phyloP scores from a whole-genome alignment of 1,140 invertebrate genomes.

The Zaprionus vittiger region DNA sequence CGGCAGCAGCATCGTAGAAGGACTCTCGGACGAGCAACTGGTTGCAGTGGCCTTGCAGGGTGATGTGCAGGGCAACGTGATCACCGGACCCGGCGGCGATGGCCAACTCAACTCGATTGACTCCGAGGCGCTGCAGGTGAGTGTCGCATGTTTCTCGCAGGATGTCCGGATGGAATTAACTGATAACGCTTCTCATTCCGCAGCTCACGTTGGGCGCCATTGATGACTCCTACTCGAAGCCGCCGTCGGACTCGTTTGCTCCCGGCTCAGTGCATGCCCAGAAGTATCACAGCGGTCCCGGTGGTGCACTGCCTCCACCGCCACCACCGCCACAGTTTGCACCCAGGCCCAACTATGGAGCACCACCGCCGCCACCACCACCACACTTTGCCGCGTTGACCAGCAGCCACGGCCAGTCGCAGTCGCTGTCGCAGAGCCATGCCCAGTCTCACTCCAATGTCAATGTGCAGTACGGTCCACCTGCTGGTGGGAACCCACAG shows the following conservation, averaged over 20 bases:
- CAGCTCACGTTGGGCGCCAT: slow-evolving; percentile 19
- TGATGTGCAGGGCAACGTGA: slow-evolving; percentile 39
- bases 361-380: slow-evolving; percentile 45
- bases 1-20: slow-evolving; percentile 57
- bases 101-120: slow-evolving; percentile 62
- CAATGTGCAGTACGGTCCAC: slow-evolving; percentile 76
- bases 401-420: slow-evolving; percentile 45
- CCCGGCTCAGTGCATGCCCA: slow-evolving; percentile 62
- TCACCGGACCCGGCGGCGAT: slow-evolving; percentile 51
- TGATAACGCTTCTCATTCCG: background rate
- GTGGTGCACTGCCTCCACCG: slow-evolving; percentile 23
- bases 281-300: slow-evolving; percentile 56
- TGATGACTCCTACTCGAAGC: slow-evolving; percentile 70
- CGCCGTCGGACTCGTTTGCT: slow-evolving; percentile 69
- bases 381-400: slow-evolving; percentile 75
- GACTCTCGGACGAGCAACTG: slow-evolving; percentile 74
- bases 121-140: slow-evolving; percentile 68
- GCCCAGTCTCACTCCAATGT: slow-evolving; percentile 52
- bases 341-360: slow-evolving; percentile 36
- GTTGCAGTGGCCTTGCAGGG: slow-evolving; percentile 76
- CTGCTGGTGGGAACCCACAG: slow-evolving; percentile 76
- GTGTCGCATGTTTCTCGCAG: background rate
- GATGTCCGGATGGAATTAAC: background rate
- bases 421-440: slow-evolving; percentile 15
- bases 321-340: slow-evolving; percentile 19